These are phyloP conservation scores for Chymomyza costata DNA, from an alignment of 1,140 invertebrate species.

Conservation along the genomic window DNA sequence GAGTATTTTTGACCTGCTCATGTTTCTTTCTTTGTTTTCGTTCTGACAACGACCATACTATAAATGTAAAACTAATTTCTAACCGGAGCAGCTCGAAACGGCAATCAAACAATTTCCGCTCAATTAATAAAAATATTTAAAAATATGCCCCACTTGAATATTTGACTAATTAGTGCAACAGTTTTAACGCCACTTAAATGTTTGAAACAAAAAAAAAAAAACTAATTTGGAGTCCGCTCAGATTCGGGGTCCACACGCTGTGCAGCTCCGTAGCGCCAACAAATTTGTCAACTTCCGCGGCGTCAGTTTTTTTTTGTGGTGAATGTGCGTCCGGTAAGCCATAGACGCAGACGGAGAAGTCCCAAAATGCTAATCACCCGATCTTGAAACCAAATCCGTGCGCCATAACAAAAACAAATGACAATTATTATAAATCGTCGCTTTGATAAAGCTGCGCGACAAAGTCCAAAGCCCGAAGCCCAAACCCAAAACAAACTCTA, in stretches of 20 bases:
- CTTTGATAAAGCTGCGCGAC: slow-evolving; percentile 10
- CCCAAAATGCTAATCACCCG: background rate
- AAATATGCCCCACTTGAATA: background rate
- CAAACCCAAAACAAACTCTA: no score
- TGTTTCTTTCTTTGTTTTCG: no score
- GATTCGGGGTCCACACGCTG: slow-evolving; percentile 12
- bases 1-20: no score
- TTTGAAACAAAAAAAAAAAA: slow-evolving; percentile 10
- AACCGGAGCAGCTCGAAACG: no score
- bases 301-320: slow-evolving; percentile 31
- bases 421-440: slow-evolving; percentile 55
- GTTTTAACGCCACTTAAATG: slow-evolving; percentile 32
- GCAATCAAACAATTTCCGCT: slow-evolving; percentile 61
- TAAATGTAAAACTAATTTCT: slow-evolving; percentile 24
- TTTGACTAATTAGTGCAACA: slow-evolving; percentile 57
- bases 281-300: slow-evolving; percentile 61
- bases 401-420: slow-evolving; percentile 4
- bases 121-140: slow-evolving; percentile 44
- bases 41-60: no score
- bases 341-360: slow-evolving; percentile 4
- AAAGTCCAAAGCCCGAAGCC: background rate
- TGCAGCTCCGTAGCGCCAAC: no score
- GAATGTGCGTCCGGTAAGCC: slow-evolving; percentile 6
- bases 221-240: background rate
- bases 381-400: slow-evolving; percentile 1